Evolutionary conservation across 2,888 invertebrate genomes (phyloP), one percentile per base, ranked within the genome.

Genomic region (Pterostichus niger): DNA sequence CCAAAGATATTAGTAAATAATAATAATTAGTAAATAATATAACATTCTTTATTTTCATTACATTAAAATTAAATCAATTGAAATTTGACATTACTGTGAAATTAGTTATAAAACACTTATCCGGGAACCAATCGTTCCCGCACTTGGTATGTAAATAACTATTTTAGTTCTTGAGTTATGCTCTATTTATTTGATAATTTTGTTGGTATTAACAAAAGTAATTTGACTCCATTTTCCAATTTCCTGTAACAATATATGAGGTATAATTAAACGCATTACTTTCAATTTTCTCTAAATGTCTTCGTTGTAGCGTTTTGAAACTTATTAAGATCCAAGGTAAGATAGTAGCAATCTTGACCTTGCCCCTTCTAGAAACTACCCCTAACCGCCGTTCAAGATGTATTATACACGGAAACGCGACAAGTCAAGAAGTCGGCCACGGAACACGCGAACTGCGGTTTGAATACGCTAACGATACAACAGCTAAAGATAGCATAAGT

Each of bases 331-430:
- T 15, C 17, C 7, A 15, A 33, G 59, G 15, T 17, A 44, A 71
- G 68, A 71, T 71, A 44, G 5, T 15, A 13, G 10, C 33, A 59
- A 40, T 59, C 77, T 59, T 77, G 77, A 77, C 77, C 77, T 77
- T 77, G 59, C 52, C 52, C 33, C 77, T 56, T 54, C 10, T 3
- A 11, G 24, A 54, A 76, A 76, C 17, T 68, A 35, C 44, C 59
- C 77, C 40, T 31, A 56, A 15, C 44, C 77, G 44, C 17, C 44
- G 46, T 13, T 6, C 44, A 17, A 17, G 77, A 77, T 77, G n/a
- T 56, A 77, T 77, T 77, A 77, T 33, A 15, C 59, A 59, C 33
- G 59, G 52, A 77, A 56, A 77, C 77, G 59, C 35, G 56, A 56
- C 56, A n/a, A 56, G 15, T 35, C 46, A 6, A 40, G 40, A 31